These are phyloP conservation scores for Betta splendens DNA, from an alignment of 2,797 vertebrate genomes.

Conservation along the genomic window DNA sequence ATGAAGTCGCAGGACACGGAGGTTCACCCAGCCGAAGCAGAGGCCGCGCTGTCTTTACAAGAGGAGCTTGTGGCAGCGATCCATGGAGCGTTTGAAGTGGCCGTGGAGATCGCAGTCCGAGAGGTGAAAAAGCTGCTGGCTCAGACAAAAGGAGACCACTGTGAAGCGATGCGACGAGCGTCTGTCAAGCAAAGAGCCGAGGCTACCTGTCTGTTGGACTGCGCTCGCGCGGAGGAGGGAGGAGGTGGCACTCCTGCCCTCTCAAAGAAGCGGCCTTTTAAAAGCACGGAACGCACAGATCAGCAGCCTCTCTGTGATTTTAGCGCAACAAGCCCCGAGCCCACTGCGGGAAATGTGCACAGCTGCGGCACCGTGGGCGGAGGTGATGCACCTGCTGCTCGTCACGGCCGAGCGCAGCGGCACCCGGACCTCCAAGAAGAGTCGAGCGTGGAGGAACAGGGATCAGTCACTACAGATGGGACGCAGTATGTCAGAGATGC, in stretches of 20 bases:
- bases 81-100: constrained; percentile 76
- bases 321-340: neutral
- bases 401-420: neutral
- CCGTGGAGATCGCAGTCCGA: constrained; percentile 74
- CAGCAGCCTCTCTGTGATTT: neutral
- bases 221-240: constrained; percentile 1
- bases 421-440: neutral
- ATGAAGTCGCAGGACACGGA: constrained; percentile 43
- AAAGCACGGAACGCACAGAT: neutral
- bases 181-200: constrained; percentile 68
- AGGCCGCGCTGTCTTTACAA: constrained; percentile 59
- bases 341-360: neutral
- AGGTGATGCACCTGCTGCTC: neutral
- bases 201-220: constrained; percentile 50
- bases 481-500: neutral
- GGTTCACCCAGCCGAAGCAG: neutral
- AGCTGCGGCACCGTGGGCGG: neutral
- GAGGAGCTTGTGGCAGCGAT: constrained; percentile 75
- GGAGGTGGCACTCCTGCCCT: neutral
- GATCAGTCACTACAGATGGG: rapidly evolving
- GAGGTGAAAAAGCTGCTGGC: constrained; percentile 72
- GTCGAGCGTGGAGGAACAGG: neutral
- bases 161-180: constrained; percentile 66
- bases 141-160: constrained; percentile 56
- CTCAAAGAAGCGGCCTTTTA: neutral